A percentile compares a stretch with the other conserved stretches of the same genome.
Evolutionary conservation across 2,888 invertebrate genomes (phyloP).

Genomic region (Malthinus flaveolus): DNA sequence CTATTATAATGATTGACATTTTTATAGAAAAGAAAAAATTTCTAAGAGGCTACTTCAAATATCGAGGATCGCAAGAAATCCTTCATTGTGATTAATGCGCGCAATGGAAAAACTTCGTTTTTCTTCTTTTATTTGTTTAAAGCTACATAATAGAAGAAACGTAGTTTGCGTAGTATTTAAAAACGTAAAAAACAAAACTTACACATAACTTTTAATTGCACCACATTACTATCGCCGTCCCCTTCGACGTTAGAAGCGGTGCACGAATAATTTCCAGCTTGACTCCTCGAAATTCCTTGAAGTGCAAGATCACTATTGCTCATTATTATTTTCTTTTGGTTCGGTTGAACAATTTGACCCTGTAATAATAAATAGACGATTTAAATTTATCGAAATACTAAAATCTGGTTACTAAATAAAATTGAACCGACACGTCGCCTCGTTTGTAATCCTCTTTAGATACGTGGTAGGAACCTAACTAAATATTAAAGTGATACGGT

Average conservation of each 20-base stretch:
- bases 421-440: conserved; percentile 7
- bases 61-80: too few species aligned
- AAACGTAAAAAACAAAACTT: conserved; percentile 57
- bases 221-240: conserved; percentile 80
- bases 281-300: conserved; percentile 76
- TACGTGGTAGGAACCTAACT: conserved; percentile 12
- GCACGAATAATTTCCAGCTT: conserved; percentile 87
- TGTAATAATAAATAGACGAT: conserved; percentile 51
- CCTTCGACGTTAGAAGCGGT: conserved; percentile 91
- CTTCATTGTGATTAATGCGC: too few species aligned
- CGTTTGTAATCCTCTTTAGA: conserved; percentile 8
- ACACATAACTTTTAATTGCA: conserved; percentile 89
- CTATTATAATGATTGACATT: too few species aligned
- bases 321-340: conserved; percentile 81
- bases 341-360: conserved; percentile 84
- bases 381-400: background rate
- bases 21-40: too few species aligned
- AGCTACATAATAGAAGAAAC: too few species aligned
- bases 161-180: too few species aligned
- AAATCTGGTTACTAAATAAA: conserved; percentile 1
- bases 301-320: conserved; percentile 81
- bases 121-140: too few species aligned
- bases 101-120: too few species aligned
- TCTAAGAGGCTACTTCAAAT: too few species aligned
- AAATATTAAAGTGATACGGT: conserved; percentile 23